Conservation (phyloP, 2,888 invertebrate species). For the Epirrhoe tristata region DNA sequence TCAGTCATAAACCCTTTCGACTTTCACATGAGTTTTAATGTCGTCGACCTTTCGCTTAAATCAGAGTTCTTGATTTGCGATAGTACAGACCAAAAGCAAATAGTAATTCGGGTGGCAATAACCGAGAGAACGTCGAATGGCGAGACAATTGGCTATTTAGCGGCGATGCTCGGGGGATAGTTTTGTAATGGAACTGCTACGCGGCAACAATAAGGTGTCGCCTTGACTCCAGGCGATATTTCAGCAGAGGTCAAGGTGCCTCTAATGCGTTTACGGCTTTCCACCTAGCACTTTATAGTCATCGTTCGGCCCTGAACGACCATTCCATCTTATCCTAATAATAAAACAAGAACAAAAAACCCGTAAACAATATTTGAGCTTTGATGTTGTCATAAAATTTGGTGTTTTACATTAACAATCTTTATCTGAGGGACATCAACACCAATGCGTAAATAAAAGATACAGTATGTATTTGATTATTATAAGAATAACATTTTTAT, state of each 20-base stretch:
- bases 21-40: constrained; percentile 45
- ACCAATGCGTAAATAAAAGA: not conserved
- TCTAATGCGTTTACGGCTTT: constrained; percentile 67
- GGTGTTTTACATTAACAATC: constrained; percentile 3
- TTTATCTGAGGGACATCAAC: not conserved
- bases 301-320: constrained; percentile 55
- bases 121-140: constrained; percentile 47
- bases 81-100: constrained; percentile 47
- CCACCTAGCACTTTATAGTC: constrained; percentile 70
- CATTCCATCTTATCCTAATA: constrained; percentile 56
- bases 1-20: constrained; percentile 51
- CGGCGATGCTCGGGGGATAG: constrained; percentile 50
- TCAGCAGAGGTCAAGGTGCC: constrained; percentile 69
- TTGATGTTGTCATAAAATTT: constrained; percentile 36
- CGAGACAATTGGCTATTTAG: constrained; percentile 62
- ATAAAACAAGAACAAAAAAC: constrained; percentile 57
- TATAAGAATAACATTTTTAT: no score
- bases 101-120: constrained; percentile 54
- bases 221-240: constrained; percentile 67
- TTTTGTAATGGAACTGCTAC: constrained; percentile 56
- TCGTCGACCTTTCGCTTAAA: constrained; percentile 47
- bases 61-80: constrained; percentile 44
- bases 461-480: no score
- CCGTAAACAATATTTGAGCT: constrained; percentile 50
- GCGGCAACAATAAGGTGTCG: constrained; percentile 58